Percentiles rank a stretch among this genome's conserved stretches.
These are phyloP conservation scores for Parazoanthus darwini DNA, from an alignment of 92 coral and sea anemone species.

Conservation along the genomic window DNA sequence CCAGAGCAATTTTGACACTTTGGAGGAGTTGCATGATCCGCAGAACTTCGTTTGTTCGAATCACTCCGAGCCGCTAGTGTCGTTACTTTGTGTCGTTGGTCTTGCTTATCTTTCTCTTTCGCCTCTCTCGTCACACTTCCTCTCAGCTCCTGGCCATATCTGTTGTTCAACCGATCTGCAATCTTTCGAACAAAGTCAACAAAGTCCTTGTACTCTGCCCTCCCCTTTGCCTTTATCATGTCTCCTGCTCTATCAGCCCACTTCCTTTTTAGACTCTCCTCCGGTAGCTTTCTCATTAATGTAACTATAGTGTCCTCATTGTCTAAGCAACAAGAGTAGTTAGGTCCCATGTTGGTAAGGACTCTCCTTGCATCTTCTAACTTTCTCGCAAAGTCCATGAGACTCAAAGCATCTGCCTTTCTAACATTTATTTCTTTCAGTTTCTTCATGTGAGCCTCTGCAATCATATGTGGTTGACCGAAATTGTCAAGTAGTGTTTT, in stretches of 20 bases:
- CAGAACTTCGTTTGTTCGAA: constrained; percentile 15
- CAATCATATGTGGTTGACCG: constrained; percentile 78
- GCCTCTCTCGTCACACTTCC: constrained; percentile 38
- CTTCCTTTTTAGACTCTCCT: no score
- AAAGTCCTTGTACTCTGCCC: no score
- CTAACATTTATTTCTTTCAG: constrained; percentile 59
- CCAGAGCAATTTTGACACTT: constrained; percentile 58
- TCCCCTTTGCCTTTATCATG: no score
- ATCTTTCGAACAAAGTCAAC: no score
- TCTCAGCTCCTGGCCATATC: no score
- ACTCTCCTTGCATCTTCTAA: constrained; percentile 54
- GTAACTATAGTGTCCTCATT: constrained; percentile 51
- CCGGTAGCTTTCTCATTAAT: no score
- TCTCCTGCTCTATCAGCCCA: no score
- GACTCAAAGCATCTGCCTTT: constrained; percentile 59
- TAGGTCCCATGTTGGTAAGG: constrained; percentile 50
- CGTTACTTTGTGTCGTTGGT: constrained; percentile 47
- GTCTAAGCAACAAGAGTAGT: constrained; percentile 46
- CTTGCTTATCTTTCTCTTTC: constrained; percentile 50
- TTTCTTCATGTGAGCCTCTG: constrained; percentile 70
- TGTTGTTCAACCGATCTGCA: no score
- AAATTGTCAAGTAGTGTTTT: constrained; percentile 63
- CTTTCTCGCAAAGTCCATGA: constrained; percentile 71
- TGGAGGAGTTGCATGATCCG: constrained; percentile 33
- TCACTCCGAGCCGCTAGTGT: constrained; percentile 41